Base-by-base conservation (phyloP, 2,113 vertebrate species). In the Cyanistes caeruleus region DNA sequence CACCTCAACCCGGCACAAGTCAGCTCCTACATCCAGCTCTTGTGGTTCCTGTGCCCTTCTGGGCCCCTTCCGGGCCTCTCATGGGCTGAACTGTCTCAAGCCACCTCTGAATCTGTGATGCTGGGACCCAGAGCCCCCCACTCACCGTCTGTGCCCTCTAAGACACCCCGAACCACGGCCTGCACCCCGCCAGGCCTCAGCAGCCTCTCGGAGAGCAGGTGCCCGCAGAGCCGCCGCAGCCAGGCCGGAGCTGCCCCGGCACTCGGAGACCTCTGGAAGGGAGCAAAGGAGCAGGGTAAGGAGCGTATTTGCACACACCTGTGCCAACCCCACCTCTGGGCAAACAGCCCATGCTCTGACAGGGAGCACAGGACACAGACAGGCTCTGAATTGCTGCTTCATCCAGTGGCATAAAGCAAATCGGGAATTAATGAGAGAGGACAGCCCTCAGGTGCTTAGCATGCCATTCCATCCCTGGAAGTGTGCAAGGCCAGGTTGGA, bases 151-250 rank as follows among this genome's bases (percentile, higher is more conserved):
- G 98, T 98, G 88, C 98, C 99, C 91, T 99, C 99, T 95, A 99
- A 48, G 92, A 99, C 89, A 58, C 99, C 99, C 89, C 98, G 97
- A 73, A 99, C 98, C 33, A 99, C 99, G 3, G 99, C 98, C 96
- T 99, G 99, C 22, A 99, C 99, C 12, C 99, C 99, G 1, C 31
- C 88, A 1, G 99, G 98, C 91, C 98, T 98, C 95, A 99, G 97
- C 64, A 99, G 97, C 82, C 99, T 97, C 94, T 99, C 98, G 0
- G 99, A 99, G 46, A 99, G 99, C 88, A 99, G 97, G 92, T 98
- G 98, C 24, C 99, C 99, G 23, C 99, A 99, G 2, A 99, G 98
- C n/a, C 97, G 97, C 62, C 98, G 98, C 63, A 99, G 98, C 99
- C 99, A 99, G 1, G 95, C 84, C 0, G 99, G 99, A 52, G 98